Percentiles rank a stretch among this genome's conserved stretches.
Conservation (phyloP, 2,888 invertebrate genomes). For the Brachypalpus laphriformis region DNA sequence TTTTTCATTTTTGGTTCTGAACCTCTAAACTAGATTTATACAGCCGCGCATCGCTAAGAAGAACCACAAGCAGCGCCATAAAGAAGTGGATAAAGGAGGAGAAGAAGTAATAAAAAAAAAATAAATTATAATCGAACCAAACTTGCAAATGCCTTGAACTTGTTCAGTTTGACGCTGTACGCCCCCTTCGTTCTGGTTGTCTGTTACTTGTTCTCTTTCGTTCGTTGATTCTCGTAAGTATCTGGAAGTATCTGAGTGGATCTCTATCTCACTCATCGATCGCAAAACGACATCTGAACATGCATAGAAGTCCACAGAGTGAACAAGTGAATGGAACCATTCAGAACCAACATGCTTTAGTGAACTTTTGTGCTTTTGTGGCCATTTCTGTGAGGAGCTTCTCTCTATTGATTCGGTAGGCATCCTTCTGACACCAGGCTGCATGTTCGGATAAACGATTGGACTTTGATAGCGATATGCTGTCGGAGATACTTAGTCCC, state of each 20-base stretch:
- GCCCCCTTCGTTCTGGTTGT: not conserved
- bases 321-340: not conserved
- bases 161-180: slow-evolving; percentile 25
- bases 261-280: not conserved
- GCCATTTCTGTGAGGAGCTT: too few relatives aligned
- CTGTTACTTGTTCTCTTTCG: not conserved
- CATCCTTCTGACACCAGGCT: too few relatives aligned
- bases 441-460: too few relatives aligned
- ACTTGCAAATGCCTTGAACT: slow-evolving; percentile 50
- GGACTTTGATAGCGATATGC: too few relatives aligned
- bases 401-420: too few relatives aligned
- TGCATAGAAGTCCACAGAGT: not conserved
- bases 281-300: not conserved
- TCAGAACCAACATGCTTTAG: too few relatives aligned
- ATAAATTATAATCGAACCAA: slow-evolving; percentile 3
- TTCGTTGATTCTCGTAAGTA: not conserved
- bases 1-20: too few relatives aligned
- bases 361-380: too few relatives aligned
- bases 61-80: not conserved
- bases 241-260: not conserved
- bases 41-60: not conserved
- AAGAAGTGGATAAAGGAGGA: not conserved
- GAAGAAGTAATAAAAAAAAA: not conserved
- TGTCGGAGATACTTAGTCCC: too few relatives aligned
- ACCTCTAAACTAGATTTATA: slow-evolving; percentile 28